Base-by-base conservation (phyloP, 2,797 vertebrate species). In the Muscicapa striata region DNA sequence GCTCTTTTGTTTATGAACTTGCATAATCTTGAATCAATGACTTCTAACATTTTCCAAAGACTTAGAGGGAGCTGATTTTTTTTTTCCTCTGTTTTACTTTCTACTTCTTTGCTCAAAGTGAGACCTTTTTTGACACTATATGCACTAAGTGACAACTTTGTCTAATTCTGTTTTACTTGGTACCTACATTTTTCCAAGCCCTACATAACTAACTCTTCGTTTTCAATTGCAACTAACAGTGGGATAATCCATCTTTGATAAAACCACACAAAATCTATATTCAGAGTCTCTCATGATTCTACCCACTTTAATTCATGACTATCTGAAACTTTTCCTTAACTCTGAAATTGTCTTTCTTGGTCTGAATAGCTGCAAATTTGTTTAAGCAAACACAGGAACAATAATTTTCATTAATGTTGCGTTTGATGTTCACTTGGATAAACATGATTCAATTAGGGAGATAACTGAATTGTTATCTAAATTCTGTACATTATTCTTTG, bases 1-100 rank as follows among this genome's bases (percentile, higher is more conserved):
- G 95, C 91, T 96, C 69, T 93, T 97, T 93, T 96, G 93, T 93
- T 72, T 93, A 92, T 97, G 97, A 98, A 98, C 96, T 95, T 97
- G 96, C 97, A 97, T 97, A 97, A 97, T 97, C 95, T 97, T 97
- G 95, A 97, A 96, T 94, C 88, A 92, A 59, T 97, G 94, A 95
- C 95, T 97, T 96, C 96, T 97, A 97, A 96, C 58, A 88, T 97
- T 94, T 97, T 89, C 91, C 66, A 96, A 94, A 97, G 91, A 84
- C 81, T 91, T 95, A 51, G 73, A 88, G 73, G 86, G 29, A 23
- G 63, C 68, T 41, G 16, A 0, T 27, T 15, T 66, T 18, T 64
- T 22, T 22, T 49, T 40, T 27, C 38, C 20, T 62, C 29, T 94
- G 26, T 63, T 24, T 87, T 86, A 46, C 45, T 94, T 96, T 93